Evolutionary conservation across 2,888 invertebrate species (phyloP), one percentile per base, ranked within the genome.

Genomic region (Mechanitis mazaeus): DNA sequence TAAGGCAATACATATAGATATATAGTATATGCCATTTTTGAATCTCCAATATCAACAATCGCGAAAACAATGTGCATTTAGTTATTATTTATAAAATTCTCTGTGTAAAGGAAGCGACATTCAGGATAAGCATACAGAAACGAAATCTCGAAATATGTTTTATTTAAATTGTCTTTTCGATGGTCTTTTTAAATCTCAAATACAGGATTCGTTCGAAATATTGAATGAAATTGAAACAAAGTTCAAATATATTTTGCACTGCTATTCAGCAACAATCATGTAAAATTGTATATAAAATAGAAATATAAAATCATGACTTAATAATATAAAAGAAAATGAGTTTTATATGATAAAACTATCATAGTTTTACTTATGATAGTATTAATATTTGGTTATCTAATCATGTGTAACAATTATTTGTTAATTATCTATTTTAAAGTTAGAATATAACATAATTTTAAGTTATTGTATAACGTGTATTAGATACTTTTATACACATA

Each of bases 131-230:
- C 45, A 45, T 45, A 45, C 45, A 11, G 45, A 45, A 45, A 45
- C n/a, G 45, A n/a, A 45, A 45, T 45, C 45, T 45, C 45, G 45
- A 45, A 45, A 45, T 45, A 45, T 45, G 45, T n/a, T 45, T 45
- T 7, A 45, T 45, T 45, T 45, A 45, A 45, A 45, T 7, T n/a
- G n/a, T 45, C 45, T 45, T 45, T 45, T 45, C 12, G 11, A 45
- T 45, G 45, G 11, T 45, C 45, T 45, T 45, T 45, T 45, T 45
- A 45, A 45, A 45, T 45, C 45, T 45, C 45, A 45, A 45, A 45
- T 45, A 45, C 45, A n/a, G 45, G 3, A 45, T 11, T n/a, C 45
- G 45, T 45, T 45, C 45, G 12, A 45, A 45, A 12, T 45, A 45
- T 45, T 45, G 45, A 45, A 45, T 45, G n/a, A 45, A n/a, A 45